Base-by-base conservation (phyloP, 2,797 vertebrate species). In the Crotalus adamanteus region DNA sequence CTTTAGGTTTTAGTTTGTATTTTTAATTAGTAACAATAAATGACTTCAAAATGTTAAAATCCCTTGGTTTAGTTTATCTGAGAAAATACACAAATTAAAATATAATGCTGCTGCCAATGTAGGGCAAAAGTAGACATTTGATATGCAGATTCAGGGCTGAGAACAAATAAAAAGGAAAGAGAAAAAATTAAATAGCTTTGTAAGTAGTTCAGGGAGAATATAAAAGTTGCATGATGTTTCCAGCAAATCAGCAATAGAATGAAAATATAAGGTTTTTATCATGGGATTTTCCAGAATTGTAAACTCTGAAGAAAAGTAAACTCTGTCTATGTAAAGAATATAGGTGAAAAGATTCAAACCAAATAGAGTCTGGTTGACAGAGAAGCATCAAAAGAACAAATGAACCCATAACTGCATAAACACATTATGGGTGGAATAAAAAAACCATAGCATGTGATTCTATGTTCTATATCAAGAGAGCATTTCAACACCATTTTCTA, bases 61-160 rank as follows among this genome's bases (percentile, higher is more conserved):
- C 93, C 94, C 93, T 20, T 92, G 25, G 65, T 90, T 90, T 55
- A 22, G 89, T 94, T 87, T 90, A 59, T 90, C 86, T 89, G 94
- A 92, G 86, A 78, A 93, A 73, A 12, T 60, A 56, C 2, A 60
- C 31, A 63, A 37, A 94, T 90, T 78, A 92, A 25, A 88, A 25
- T 53, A 1, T 47, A 55, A 63, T 90, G 22, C 25, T 90, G 47
- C 92, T 90, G 59, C 42, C 12, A 94, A 59, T 65, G 26, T 83
- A 65, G 88, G 88, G 51, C n/a, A 92, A 90, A 94, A 47, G 53
- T 91, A 31, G 86, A 25, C 57, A 51, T 94, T 65, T 94, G 95
- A 92, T 31, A 90, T 94, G 93, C 91, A 95, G 91, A 91, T 0
- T 94, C 56, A 95, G 87, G 51, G 87, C 65, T 96, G 25, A 42